phyloP scores from a whole-genome alignment of 2,113 vertebrate species.

The Melanerpes formicivorus region DNA sequence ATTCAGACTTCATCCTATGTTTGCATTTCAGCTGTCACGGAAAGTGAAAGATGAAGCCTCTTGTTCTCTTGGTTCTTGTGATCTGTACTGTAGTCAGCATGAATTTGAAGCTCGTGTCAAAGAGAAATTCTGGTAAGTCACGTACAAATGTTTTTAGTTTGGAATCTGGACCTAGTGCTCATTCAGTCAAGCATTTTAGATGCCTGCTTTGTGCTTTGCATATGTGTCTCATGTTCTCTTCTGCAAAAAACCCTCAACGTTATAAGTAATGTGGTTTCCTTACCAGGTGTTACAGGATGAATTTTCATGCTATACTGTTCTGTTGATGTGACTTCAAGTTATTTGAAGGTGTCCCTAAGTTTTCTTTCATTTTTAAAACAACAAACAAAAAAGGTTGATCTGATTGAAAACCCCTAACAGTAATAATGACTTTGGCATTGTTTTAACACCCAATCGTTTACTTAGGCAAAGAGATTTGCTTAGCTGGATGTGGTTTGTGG shows the following conservation, averaged over 20 bases:
- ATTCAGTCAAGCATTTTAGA: not conserved
- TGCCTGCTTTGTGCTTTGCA: not conserved
- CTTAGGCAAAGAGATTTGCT: not conserved
- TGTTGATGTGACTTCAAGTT: not conserved
- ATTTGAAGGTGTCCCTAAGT: not conserved
- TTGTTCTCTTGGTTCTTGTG: slow-evolving; percentile 82
- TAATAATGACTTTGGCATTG: not conserved
- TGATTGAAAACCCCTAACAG: not conserved
- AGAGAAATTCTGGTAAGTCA: slow-evolving; percentile 95
- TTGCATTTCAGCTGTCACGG: slow-evolving; percentile 75
- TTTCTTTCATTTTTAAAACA: not conserved
- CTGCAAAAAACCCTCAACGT: not conserved
- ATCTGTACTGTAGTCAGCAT: slow-evolving; percentile 84
- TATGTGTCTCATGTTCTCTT: not conserved
- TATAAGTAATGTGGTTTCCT: not conserved
- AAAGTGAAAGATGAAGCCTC: slow-evolving; percentile 86
- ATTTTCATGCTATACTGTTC: not conserved
- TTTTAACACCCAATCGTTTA: not conserved
- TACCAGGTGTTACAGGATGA: not conserved
- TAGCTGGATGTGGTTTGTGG: not conserved
- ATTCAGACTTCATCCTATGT: slow-evolving; percentile 54
- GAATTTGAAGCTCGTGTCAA: slow-evolving; percentile 91
- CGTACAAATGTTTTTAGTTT: slow-evolving; percentile 30
- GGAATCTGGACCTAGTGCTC: not conserved
- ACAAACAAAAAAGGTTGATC: not conserved